Evolutionary conservation across 2,888 invertebrate genomes (phyloP).

Genomic region (Ommatoiulus sabulosus): DNA sequence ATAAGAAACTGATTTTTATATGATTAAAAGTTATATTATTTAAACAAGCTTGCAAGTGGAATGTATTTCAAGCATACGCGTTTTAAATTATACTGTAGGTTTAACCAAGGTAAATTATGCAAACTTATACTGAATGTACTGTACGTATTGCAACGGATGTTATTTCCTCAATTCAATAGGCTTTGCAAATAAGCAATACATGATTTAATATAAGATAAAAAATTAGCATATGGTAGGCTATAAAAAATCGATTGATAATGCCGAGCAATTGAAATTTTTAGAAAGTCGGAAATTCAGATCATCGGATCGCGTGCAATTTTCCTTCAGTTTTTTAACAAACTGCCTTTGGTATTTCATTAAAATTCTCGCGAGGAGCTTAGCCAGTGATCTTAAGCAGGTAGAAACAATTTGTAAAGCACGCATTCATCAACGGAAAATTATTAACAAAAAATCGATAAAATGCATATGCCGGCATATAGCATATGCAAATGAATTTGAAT

Average conservation of each 20-base stretch:
- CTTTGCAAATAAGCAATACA: neutral
- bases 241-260: neutral
- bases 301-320: neutral
- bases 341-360: neutral
- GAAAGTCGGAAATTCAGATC: neutral
- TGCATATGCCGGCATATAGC: neutral
- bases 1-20: too few relatives aligned
- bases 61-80: too few relatives aligned
- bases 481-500: neutral
- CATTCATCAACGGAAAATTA: neutral
- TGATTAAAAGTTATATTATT: neutral
- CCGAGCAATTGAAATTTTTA: neutral
- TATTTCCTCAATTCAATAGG: neutral
- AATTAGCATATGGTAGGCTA: neutral
- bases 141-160: neutral
- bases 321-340: neutral
- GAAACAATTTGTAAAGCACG: neutral
- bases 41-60: neutral
- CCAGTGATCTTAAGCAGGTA: neutral
- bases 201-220: neutral
- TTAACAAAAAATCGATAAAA: slow-evolving; percentile 24
- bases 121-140: neutral
- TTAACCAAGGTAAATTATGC: too few relatives aligned
- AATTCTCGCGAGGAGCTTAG: neutral
- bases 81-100: too few relatives aligned